These are phyloP conservation scores for Linnaemya tessellans DNA, from an alignment of 2,888 invertebrate species.

Conservation along the genomic window DNA sequence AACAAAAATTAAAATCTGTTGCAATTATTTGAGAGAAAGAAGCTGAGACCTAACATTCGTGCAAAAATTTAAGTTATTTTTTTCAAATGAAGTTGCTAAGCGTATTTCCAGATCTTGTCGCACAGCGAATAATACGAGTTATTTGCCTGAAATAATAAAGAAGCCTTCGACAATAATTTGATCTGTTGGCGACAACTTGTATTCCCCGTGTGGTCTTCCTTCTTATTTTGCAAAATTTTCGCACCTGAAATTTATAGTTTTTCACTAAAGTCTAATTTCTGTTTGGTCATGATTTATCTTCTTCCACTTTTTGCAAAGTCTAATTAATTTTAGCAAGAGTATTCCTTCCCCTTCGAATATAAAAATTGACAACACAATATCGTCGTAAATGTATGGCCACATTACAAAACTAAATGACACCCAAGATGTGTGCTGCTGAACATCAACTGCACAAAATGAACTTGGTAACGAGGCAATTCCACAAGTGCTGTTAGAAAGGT, in stretches of 20 bases:
- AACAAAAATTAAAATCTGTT: slow-evolving; percentile 4
- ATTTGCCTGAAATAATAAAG: too few relatives aligned
- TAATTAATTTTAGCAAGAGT: not conserved
- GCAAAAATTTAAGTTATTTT: too few relatives aligned
- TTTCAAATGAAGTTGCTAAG: too few relatives aligned
- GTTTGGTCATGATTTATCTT: too few relatives aligned
- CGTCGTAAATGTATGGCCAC: slow-evolving; percentile 42
- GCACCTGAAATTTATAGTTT: too few relatives aligned
- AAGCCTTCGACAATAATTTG: too few relatives aligned
- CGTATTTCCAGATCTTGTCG: too few relatives aligned
- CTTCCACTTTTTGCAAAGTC: not conserved
- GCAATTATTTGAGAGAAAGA: slow-evolving; percentile 22
- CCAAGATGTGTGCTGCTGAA: slow-evolving; percentile 33
- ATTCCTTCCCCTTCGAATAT: slow-evolving; percentile 40
- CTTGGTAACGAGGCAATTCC: slow-evolving; percentile 39
- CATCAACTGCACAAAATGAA: slow-evolving; percentile 27
- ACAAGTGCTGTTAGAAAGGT: slow-evolving; percentile 64
- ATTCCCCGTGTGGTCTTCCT: too few relatives aligned
- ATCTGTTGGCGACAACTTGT: too few relatives aligned
- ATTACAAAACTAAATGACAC: slow-evolving; percentile 34
- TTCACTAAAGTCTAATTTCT: too few relatives aligned
- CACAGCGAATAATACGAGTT: too few relatives aligned
- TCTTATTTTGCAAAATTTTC: too few relatives aligned
- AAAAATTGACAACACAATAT: slow-evolving; percentile 47
- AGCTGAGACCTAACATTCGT: not conserved